These are phyloP conservation scores for Trisateles emortualis DNA, from an alignment of 2,888 invertebrate species.

Conservation along the genomic window DNA sequence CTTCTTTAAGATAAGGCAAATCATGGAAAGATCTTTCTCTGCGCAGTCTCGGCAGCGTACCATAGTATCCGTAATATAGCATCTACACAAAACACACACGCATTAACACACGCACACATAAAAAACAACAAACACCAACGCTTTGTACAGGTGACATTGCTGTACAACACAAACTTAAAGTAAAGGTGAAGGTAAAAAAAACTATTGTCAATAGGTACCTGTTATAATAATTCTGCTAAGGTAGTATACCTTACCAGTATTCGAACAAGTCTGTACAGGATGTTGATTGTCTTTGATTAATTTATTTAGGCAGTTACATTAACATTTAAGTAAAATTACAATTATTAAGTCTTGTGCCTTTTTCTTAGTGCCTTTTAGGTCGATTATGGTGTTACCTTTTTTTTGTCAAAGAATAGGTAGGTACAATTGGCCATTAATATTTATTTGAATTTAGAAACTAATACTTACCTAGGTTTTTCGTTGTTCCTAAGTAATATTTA, in stretches of 20 bases:
- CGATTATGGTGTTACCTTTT: too few relatives aligned
- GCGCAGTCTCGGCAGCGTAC: slow-evolving; percentile 90
- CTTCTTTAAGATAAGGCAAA: slow-evolving; percentile 92
- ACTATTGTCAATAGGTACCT: slow-evolving; percentile 27
- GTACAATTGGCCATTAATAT: too few relatives aligned
- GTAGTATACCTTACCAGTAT: not conserved
- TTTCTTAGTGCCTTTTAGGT: too few relatives aligned
- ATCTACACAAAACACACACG: slow-evolving; percentile 85
- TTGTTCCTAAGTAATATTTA: too few relatives aligned
- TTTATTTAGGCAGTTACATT: not conserved
- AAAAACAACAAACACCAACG: slow-evolving; percentile 28
- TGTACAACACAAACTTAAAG: slow-evolving; percentile 24
- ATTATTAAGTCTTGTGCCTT: too few relatives aligned
- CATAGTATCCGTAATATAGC: slow-evolving; percentile 90
- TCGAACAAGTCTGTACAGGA: not conserved
- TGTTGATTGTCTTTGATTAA: not conserved
- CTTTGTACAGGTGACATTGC: slow-evolving; percentile 33
- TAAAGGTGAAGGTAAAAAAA: slow-evolving; percentile 40
- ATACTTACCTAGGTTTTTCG: too few relatives aligned
- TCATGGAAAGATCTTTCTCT: slow-evolving; percentile 94
- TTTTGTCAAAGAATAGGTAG: not conserved
- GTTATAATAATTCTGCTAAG: slow-evolving; percentile 22
- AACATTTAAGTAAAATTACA: too few relatives aligned
- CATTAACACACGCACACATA: slow-evolving; percentile 17
- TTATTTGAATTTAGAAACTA: too few relatives aligned